Conservation (phyloP, 2,888 invertebrate genomes). For the Synanthedon tipuliformis region DNA sequence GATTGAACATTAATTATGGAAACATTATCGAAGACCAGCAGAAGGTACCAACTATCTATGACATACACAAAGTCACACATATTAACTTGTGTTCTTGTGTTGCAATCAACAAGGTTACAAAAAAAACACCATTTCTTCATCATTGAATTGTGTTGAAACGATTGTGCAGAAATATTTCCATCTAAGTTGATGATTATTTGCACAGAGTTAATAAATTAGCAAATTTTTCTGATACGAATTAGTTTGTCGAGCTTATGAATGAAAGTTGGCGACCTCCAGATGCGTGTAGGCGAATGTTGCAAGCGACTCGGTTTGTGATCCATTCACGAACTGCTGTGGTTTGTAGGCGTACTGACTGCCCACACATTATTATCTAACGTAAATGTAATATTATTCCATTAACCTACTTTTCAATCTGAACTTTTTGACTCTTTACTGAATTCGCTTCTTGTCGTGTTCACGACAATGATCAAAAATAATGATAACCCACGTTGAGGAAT, state of each 20-base stretch:
- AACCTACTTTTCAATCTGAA: neutral
- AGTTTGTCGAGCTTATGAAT: slow-evolving; percentile 36
- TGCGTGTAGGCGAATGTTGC: slow-evolving; percentile 59
- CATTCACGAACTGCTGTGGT: slow-evolving; percentile 12
- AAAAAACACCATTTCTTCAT: neutral
- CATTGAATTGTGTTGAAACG: too few relatives aligned
- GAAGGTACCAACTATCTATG: neutral
- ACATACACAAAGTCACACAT: too few relatives aligned
- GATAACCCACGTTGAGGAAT: too few relatives aligned
- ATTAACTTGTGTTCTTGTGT: too few relatives aligned
- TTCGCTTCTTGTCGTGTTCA: too few relatives aligned
- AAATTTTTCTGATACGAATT: slow-evolving; percentile 2
- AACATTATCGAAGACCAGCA: too few relatives aligned
- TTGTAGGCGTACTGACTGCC: slow-evolving; percentile 38
- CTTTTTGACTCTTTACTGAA: too few relatives aligned
- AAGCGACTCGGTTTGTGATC: slow-evolving; percentile 19
- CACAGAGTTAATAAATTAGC: neutral
- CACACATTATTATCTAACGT: neutral
- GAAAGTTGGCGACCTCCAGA: slow-evolving; percentile 66
- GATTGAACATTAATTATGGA: too few relatives aligned
- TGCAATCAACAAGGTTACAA: too few relatives aligned
- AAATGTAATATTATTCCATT: neutral
- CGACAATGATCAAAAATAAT: too few relatives aligned
- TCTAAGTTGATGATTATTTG: too few relatives aligned
- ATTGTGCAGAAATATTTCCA: too few relatives aligned